A percentile compares a stretch with the other conserved stretches of the same genome.
These are phyloP conservation scores for Auanema freiburgensis DNA, from an alignment of 2,888 invertebrate genomes.

Conservation along the genomic window DNA sequence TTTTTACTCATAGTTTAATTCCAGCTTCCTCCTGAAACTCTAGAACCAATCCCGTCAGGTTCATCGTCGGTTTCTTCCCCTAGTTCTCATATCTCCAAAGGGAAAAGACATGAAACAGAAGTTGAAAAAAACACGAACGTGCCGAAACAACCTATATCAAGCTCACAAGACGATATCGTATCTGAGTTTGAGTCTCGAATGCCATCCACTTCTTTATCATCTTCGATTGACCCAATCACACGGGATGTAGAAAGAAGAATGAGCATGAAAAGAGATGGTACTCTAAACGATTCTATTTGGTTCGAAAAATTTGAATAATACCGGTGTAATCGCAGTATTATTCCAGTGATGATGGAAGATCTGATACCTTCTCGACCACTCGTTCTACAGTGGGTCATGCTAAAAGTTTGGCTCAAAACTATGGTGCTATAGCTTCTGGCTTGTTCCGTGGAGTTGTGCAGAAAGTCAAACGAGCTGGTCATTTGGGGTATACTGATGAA, in stretches of 20 bases:
- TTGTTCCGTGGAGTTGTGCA: slow-evolving; percentile 48
- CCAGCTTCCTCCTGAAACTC: slow-evolving; percentile 3
- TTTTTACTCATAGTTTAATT: background rate
- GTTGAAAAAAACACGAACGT: background rate
- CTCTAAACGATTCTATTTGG: slow-evolving; percentile 26
- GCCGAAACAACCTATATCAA: background rate
- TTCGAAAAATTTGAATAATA: slow-evolving; percentile 11
- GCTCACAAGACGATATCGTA: background rate
- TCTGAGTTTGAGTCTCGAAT: background rate
- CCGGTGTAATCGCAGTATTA: too few species aligned
- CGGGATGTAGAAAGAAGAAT: slow-evolving; percentile 58
- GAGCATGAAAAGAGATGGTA: slow-evolving; percentile 56
- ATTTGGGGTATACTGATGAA: slow-evolving; percentile 28
- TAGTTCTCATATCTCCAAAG: background rate
- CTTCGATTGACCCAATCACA: slow-evolving; percentile 58
- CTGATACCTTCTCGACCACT: slow-evolving; percentile 22
- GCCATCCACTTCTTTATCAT: slow-evolving; percentile 16
- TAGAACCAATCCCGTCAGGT: slow-evolving; percentile 12
- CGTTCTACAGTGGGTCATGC: slow-evolving; percentile 34
- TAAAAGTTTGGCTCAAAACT: slow-evolving; percentile 36
- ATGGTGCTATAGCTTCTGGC: slow-evolving; percentile 41
- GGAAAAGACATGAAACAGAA: background rate
- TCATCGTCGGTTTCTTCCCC: slow-evolving; percentile 14
- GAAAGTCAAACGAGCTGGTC: slow-evolving; percentile 39
- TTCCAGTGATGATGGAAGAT: slow-evolving; percentile 31